Evolutionary conservation across 2,888 invertebrate species (phyloP).

Genomic region (Itoplectis maculator): DNA sequence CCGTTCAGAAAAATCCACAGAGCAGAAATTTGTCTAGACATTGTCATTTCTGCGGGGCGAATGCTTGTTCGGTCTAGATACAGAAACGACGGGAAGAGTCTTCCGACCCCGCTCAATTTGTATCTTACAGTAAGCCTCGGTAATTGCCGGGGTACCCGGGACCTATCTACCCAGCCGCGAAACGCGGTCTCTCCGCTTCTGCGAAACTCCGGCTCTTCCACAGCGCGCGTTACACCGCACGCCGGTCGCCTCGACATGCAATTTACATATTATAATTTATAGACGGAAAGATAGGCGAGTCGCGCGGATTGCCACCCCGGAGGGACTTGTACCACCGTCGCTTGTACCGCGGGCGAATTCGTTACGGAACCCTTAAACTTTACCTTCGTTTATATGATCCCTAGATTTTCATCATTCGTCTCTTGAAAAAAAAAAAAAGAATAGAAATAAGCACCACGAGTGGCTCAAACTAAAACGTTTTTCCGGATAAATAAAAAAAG

Average conservation of each 20-base stretch:
- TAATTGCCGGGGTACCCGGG: constrained; percentile 76
- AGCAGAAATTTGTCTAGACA: constrained; percentile 5
- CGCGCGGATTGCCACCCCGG: constrained; percentile 24
- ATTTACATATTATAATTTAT: constrained; percentile 82
- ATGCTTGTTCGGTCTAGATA: neutral
- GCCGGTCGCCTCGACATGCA: constrained; percentile 42
- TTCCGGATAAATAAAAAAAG: no score
- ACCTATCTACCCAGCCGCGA: constrained; percentile 73
- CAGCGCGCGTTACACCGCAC: constrained; percentile 38
- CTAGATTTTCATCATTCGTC: constrained; percentile 49
- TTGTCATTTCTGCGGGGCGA: neutral
- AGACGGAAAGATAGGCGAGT: constrained; percentile 75
- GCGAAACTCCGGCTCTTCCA: constrained; percentile 16
- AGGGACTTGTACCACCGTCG: constrained; percentile 49
- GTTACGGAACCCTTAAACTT: constrained; percentile 36
- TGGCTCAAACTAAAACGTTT: neutral
- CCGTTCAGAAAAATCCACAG: neutral
- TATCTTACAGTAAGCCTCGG: constrained; percentile 79
- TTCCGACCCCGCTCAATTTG: constrained; percentile 72
- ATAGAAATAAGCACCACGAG: neutral
- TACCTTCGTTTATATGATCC: constrained; percentile 17
- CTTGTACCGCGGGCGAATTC: constrained; percentile 28
- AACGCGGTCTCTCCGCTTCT: constrained; percentile 39
- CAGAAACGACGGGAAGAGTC: constrained; percentile 34
- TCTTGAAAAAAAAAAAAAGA: constrained; percentile 18